phyloP scores from a whole-genome alignment of 2,888 invertebrate species.

The Nomada hirtipes region DNA sequence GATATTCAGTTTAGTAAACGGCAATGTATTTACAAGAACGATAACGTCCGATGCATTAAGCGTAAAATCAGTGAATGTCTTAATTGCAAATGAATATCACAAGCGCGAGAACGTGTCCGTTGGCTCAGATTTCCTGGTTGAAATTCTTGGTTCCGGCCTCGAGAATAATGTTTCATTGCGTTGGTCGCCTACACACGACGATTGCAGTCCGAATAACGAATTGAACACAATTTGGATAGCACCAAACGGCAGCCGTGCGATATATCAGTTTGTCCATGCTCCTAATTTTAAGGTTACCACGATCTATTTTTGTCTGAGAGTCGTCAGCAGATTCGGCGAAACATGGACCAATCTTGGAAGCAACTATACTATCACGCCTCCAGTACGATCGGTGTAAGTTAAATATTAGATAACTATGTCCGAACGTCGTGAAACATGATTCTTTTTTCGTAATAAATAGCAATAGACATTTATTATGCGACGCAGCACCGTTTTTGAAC shows the following conservation, averaged over 20 bases:
- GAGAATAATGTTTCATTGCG: slow-evolving; percentile 63
- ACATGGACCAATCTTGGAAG: slow-evolving; percentile 76
- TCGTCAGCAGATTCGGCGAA: slow-evolving; percentile 58
- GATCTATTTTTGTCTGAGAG: slow-evolving; percentile 78
- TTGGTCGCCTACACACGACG: slow-evolving; percentile 71
- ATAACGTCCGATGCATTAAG: slow-evolving; percentile 38
- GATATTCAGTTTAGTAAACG: slow-evolving; percentile 72
- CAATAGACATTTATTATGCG: slow-evolving; percentile 26
- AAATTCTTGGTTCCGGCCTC: slow-evolving; percentile 72
- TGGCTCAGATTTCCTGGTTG: slow-evolving; percentile 43
- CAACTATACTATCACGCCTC: slow-evolving; percentile 67
- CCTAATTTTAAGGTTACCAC: slow-evolving; percentile 74
- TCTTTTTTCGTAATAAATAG: slow-evolving; percentile 17
- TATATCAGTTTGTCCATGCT: slow-evolving; percentile 70
- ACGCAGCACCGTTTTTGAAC: slow-evolving; percentile 26
- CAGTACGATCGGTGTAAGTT: slow-evolving; percentile 73
- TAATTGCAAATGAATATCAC: slow-evolving; percentile 26
- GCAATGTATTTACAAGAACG: slow-evolving; percentile 59
- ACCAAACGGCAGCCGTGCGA: slow-evolving; percentile 60
- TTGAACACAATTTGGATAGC: slow-evolving; percentile 65
- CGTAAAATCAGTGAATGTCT: slow-evolving; percentile 66
- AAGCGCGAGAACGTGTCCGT: slow-evolving; percentile 15
- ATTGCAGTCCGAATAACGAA: slow-evolving; percentile 63
- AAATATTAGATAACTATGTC: slow-evolving; percentile 20
- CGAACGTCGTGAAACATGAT: not conserved